Evolutionary conservation across 2,888 invertebrate species (phyloP).

Genomic region (Acrobasis consociella): DNA sequence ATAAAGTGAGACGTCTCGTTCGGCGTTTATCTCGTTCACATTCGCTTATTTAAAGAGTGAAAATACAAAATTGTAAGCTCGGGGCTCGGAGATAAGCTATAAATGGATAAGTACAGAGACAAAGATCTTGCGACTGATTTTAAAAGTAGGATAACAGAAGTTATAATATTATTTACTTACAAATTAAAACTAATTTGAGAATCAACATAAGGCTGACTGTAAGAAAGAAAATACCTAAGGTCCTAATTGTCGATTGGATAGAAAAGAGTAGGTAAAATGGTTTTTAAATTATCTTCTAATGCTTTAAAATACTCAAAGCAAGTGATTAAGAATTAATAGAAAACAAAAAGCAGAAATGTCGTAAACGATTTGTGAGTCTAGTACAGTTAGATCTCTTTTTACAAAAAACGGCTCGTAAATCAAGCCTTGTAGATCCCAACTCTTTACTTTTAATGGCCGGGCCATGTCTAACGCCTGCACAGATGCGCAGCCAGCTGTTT

Average conservation of each 20-base stretch:
- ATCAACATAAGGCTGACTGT: no score
- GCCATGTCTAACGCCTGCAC: slow-evolving; percentile 39
- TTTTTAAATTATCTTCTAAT: no score
- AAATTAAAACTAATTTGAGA: no score
- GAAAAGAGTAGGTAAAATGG: no score
- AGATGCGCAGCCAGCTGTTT: slow-evolving; percentile 74
- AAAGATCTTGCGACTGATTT: not conserved
- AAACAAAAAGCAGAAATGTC: not conserved
- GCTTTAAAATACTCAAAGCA: no score
- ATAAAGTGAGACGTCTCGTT: slow-evolving; percentile 27
- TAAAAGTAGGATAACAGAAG: not conserved
- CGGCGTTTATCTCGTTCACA: slow-evolving; percentile 25
- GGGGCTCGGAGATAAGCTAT: slow-evolving; percentile 11
- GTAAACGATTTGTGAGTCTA: slow-evolving; percentile 2
- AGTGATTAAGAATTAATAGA: not conserved
- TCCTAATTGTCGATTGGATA: no score
- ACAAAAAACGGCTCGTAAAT: slow-evolving; percentile 48
- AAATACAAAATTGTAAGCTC: slow-evolving; percentile 15
- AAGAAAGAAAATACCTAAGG: no score
- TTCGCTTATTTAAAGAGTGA: slow-evolving; percentile 13
- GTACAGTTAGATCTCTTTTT: slow-evolving; percentile 12
- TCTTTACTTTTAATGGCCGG: slow-evolving; percentile 55
- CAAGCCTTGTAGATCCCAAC: slow-evolving; percentile 49
- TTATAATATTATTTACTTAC: no score
- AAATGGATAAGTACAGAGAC: slow-evolving; percentile 3